phyloP scores from a whole-genome alignment of 2,888 invertebrate genomes.

The Chironomus riparius region DNA sequence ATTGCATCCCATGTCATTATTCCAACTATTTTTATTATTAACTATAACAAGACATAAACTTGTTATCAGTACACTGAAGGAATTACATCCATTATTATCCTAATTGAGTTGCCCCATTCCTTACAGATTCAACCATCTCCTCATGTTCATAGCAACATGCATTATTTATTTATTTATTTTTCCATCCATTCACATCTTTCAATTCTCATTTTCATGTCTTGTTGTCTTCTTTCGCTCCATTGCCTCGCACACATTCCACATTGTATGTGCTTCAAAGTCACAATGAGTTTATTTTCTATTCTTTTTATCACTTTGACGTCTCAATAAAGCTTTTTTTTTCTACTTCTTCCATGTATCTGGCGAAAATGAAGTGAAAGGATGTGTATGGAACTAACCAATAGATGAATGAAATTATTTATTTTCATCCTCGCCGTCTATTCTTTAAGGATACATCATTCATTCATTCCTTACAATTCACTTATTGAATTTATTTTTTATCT shows the following conservation, averaged over 20 bases:
- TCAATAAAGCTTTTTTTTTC: slow-evolving; percentile 9
- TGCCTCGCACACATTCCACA: too few relatives aligned
- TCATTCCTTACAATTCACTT: background rate
- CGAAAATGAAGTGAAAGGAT: slow-evolving; percentile 1
- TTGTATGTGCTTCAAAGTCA: slow-evolving; percentile 15
- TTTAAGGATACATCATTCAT: background rate
- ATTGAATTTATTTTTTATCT: slow-evolving; percentile 25
- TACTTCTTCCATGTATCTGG: too few relatives aligned
- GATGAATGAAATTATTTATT: slow-evolving; percentile 8
- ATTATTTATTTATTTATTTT: slow-evolving; percentile 23
- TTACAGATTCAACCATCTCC: background rate
- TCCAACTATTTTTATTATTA: too few relatives aligned
- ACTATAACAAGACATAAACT: background rate
- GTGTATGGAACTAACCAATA: slow-evolving; percentile 8
- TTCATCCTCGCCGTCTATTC: background rate
- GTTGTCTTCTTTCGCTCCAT: background rate
- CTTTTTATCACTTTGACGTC: slow-evolving; percentile 20
- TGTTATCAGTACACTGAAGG: background rate
- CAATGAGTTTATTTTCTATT: slow-evolving; percentile 14
- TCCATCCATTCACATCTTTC: background rate
- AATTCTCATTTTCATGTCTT: background rate
- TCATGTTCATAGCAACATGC: slow-evolving; percentile 2
- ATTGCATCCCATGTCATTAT: background rate
- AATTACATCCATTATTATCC: slow-evolving; percentile 11
- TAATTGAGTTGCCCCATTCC: slow-evolving; percentile 7